Conservation (phyloP, 2,113 vertebrate genomes). For the Grammomys dolichurus region DNA sequence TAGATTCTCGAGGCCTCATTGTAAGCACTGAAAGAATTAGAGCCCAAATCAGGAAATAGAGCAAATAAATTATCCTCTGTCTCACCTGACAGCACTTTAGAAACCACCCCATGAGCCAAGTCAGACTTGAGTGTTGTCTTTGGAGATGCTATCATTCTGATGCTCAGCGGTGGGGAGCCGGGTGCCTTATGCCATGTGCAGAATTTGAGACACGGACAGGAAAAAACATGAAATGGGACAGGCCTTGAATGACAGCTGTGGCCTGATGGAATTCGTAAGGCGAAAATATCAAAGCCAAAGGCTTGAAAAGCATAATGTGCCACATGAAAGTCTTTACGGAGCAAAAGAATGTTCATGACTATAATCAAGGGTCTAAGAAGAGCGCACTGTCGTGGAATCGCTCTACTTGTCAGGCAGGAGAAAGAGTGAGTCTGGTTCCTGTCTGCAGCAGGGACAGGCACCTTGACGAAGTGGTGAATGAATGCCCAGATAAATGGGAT, state of each 20-base stretch:
- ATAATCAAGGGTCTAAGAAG: neutral
- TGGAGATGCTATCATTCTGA: constrained; percentile 14
- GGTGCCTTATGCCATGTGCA: neutral
- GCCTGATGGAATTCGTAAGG: constrained; percentile 31
- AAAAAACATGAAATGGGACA: constrained; percentile 50
- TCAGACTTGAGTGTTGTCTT: neutral
- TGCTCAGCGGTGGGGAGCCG: neutral
- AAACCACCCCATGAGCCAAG: neutral
- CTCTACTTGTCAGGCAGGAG: neutral
- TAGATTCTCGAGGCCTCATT: neutral
- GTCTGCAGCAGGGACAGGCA: neutral
- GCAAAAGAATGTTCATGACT: constrained; percentile 31
- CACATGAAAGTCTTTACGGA: constrained; percentile 50
- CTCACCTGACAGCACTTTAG: neutral
- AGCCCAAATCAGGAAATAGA: neutral
- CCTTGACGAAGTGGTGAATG: neutral
- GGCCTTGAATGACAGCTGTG: neutral
- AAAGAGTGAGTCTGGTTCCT: neutral
- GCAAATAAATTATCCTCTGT: neutral
- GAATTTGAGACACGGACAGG: constrained; percentile 15
- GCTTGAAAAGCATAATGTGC: constrained; percentile 42
- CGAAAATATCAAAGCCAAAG: constrained; percentile 57
- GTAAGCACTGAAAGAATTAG: neutral
- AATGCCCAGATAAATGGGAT: neutral
- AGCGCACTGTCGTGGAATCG: neutral